phyloP scores from a whole-genome alignment of 1,140 invertebrate genomes.

The Heliothis subflexa region DNA sequence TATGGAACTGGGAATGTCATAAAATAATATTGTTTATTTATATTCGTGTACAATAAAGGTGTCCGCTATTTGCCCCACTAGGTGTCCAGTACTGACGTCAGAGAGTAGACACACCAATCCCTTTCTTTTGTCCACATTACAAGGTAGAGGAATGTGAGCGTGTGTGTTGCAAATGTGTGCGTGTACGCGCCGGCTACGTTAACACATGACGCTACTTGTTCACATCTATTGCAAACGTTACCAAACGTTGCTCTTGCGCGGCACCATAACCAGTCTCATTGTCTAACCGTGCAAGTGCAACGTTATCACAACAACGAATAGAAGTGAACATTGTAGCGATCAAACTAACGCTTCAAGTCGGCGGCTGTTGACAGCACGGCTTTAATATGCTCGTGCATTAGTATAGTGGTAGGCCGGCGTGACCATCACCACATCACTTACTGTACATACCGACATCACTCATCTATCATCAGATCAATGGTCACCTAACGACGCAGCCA shows the following conservation, averaged over 20 bases:
- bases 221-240: constrained; percentile 46
- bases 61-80: constrained; percentile 82
- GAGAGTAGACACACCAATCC: constrained; percentile 84
- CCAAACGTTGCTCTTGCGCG: neutral
- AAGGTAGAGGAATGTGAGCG: constrained; percentile 85
- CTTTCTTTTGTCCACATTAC: constrained; percentile 83
- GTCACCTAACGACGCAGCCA: constrained; percentile 61
- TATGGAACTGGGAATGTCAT: constrained; percentile 30
- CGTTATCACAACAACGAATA: constrained; percentile 45
- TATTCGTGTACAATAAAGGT: constrained; percentile 61
- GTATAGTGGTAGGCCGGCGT: constrained; percentile 48
- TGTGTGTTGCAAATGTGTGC: constrained; percentile 77
- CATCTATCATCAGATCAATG: constrained; percentile 57
- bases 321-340: constrained; percentile 59
- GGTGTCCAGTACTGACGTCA: constrained; percentile 85
- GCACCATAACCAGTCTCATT: constrained; percentile 5
- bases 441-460: constrained; percentile 68
- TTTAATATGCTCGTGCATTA: constrained; percentile 68
- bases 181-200: constrained; percentile 67
- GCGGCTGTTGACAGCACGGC: constrained; percentile 75
- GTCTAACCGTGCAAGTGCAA: constrained; percentile 2
- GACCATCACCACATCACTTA: constrained; percentile 51
- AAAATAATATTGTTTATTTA: constrained; percentile 28
- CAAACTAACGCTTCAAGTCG: constrained; percentile 77
- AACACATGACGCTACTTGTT: constrained; percentile 59